A percentile compares a stretch with the other conserved stretches of the same genome.
These are phyloP conservation scores for Caprella mutica DNA, from an alignment of 2,888 invertebrate genomes.

Conservation along the genomic window DNA sequence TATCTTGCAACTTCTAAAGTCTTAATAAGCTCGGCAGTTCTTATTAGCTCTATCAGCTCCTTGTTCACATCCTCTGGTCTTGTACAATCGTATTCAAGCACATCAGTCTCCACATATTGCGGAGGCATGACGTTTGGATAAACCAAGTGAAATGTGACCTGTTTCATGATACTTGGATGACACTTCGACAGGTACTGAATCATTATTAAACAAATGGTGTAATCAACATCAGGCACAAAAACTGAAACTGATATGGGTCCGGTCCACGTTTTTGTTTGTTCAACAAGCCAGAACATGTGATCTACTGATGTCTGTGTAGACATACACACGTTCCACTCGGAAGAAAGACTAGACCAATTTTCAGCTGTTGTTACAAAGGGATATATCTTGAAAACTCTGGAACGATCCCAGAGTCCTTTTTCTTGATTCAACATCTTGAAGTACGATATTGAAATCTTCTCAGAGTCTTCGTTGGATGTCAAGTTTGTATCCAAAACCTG, in stretches of 20 bases:
- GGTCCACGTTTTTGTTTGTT: constrained; percentile 30
- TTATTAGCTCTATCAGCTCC: neutral
- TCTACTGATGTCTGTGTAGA: constrained; percentile 36
- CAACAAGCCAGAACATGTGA: constrained; percentile 33
- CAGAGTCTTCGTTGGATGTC: too few species aligned
- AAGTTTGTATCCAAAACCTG: too few species aligned
- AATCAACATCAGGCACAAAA: constrained; percentile 36
- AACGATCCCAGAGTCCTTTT: constrained; percentile 12
- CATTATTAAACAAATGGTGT: constrained; percentile 35
- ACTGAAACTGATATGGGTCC: constrained; percentile 36
- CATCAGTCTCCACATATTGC: neutral
- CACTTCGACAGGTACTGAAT: constrained; percentile 35
- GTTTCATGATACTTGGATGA: constrained; percentile 32
- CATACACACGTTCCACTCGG: constrained; percentile 23
- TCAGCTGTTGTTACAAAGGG: constrained; percentile 11
- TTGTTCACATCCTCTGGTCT: constrained; percentile 13
- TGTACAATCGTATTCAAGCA: constrained; percentile 9
- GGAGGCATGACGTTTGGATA: constrained; percentile 35
- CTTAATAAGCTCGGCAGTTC: neutral
- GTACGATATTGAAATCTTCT: too few species aligned
- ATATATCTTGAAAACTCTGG: constrained; percentile 16
- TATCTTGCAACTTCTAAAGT: constrained; percentile 19
- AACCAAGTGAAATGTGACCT: constrained; percentile 36
- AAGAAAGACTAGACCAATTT: constrained; percentile 3
- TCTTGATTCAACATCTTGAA: too few species aligned